Conservation (phyloP, 1,140 invertebrate genomes). For the Saxidomus purpurata region DNA sequence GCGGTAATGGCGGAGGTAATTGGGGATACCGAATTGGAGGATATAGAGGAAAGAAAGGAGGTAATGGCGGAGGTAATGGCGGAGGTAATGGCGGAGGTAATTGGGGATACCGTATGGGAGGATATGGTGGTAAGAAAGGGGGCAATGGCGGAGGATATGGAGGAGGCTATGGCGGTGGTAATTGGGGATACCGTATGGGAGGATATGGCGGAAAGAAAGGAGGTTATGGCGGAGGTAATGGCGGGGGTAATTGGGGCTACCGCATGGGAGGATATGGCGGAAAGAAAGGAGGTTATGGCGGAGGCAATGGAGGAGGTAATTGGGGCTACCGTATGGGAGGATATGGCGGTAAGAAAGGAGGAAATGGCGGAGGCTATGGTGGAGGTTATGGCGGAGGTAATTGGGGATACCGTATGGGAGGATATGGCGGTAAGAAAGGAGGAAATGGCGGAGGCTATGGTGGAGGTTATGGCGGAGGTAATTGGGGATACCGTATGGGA, state of each 20-base stretch:
- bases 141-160: background rate
- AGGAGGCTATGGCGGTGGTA: background rate
- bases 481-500: background rate
- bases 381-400: background rate
- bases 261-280: background rate
- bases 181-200: background rate
- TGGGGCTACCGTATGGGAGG: background rate
- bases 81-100: background rate
- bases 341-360: background rate
- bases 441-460: background rate
- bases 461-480: background rate
- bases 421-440: background rate
- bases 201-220: background rate
- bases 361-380: background rate
- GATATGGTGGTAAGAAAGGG: background rate
- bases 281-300: background rate
- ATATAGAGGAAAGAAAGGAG: too few species aligned
- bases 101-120: background rate
- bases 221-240: background rate
- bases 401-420: background rate
- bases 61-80: background rate
- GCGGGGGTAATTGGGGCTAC: background rate
- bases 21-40: background rate
- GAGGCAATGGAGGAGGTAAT: background rate
- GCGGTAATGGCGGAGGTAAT: background rate